Percentiles rank a stretch among this genome's conserved stretches.
Conservation (phyloP, 2,888 invertebrate genomes). For the Hirtodrosophila cameraria region DNA sequence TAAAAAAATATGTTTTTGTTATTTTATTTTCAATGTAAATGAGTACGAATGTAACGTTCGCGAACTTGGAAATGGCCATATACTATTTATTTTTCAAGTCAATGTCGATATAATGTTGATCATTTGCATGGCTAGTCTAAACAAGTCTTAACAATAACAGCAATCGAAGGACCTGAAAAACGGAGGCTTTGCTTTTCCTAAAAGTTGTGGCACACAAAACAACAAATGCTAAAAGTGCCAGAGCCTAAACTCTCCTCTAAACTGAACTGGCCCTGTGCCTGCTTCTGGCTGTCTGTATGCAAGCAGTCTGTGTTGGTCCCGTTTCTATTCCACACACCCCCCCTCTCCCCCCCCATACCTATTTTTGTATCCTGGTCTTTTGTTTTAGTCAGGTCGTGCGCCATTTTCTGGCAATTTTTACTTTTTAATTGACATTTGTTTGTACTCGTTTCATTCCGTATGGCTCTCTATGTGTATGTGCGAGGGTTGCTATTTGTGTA, state of each 20-base stretch:
- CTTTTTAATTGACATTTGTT: slow-evolving; percentile 79
- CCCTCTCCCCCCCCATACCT: neutral
- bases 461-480: slow-evolving; percentile 13
- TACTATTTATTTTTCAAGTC: too few species aligned
- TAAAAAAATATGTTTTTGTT: too few species aligned
- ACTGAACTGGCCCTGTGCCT: slow-evolving; percentile 21
- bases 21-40: too few species aligned
- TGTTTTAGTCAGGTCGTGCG: slow-evolving; percentile 70
- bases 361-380: slow-evolving; percentile 46
- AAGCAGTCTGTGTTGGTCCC: neutral
- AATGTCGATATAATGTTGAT: too few species aligned
- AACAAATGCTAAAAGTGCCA: slow-evolving; percentile 50
- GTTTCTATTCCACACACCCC: neutral
- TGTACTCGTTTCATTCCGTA: slow-evolving; percentile 31
- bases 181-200: slow-evolving; percentile 36
- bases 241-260: slow-evolving; percentile 28
- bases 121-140: too few species aligned
- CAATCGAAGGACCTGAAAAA: slow-evolving; percentile 32
- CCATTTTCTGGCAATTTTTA: slow-evolving; percentile 77
- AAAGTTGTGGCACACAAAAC: slow-evolving; percentile 43
- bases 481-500: slow-evolving; percentile 6
- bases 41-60: too few species aligned
- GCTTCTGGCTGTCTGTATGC: slow-evolving; percentile 13
- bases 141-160: slow-evolving; percentile 5
- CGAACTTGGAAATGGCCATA: too few species aligned